phyloP scores from a whole-genome alignment of 1,140 invertebrate species.

The Ladona fulva region DNA sequence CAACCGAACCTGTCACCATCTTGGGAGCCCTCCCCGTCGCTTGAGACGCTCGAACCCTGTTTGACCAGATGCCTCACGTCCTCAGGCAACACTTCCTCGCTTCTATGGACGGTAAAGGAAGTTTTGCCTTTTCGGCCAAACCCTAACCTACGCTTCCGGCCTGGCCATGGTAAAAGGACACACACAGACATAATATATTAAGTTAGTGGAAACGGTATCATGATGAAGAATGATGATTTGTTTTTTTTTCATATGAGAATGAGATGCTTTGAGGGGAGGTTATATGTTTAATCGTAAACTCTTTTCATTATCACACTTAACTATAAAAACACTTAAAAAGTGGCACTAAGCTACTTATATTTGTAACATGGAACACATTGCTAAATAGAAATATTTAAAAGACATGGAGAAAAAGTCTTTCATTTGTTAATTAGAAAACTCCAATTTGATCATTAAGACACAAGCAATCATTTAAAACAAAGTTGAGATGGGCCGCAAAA shows the following conservation, averaged over 20 bases:
- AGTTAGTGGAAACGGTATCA: slow-evolving; percentile 18
- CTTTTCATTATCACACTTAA: not conserved
- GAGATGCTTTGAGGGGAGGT: not conserved
- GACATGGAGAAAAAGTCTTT: slow-evolving; percentile 5
- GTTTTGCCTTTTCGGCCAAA: slow-evolving; percentile 90
- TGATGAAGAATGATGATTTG: slow-evolving; percentile 3
- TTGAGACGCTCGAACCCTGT: slow-evolving; percentile 79
- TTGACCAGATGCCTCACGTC: slow-evolving; percentile 67
- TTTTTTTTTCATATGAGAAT: slow-evolving; percentile 5
- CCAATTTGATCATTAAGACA: slow-evolving; percentile 10
- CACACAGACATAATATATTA: slow-evolving; percentile 11
- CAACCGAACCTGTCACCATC: slow-evolving; percentile 65
- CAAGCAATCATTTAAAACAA: slow-evolving; percentile 10
- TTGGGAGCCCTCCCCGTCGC: slow-evolving; percentile 79
- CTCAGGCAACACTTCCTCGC: slow-evolving; percentile 85
- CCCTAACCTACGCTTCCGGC: slow-evolving; percentile 88
- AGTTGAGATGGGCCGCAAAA: slow-evolving; percentile 7
- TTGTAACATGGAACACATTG: slow-evolving; percentile 9
- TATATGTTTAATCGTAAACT: not conserved
- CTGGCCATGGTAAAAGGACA: slow-evolving; percentile 38
- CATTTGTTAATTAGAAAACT: not conserved
- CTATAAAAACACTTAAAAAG: slow-evolving; percentile 7
- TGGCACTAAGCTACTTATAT: slow-evolving; percentile 5
- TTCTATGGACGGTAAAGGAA: slow-evolving; percentile 90
- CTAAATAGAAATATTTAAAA: slow-evolving; percentile 7